These are phyloP conservation scores for Rutpela maculata DNA, from an alignment of 2,888 invertebrate genomes.

Conservation along the genomic window DNA sequence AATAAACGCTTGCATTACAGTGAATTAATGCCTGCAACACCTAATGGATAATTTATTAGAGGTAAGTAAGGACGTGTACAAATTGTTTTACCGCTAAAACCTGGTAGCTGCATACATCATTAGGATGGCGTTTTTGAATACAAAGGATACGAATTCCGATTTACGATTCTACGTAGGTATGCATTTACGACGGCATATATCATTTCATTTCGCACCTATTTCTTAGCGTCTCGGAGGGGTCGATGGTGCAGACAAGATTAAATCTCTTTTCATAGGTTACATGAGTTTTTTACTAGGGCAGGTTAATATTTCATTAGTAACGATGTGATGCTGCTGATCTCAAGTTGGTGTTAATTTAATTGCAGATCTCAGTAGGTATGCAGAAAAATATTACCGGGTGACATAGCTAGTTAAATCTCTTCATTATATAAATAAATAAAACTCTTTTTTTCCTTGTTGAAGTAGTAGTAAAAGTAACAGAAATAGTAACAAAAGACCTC, in stretches of 20 bases:
- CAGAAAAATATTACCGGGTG: no score
- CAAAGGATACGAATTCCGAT: constrained; percentile 14
- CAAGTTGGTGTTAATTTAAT: neutral
- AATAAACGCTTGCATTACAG: constrained; percentile 31
- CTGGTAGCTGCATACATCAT: constrained; percentile 35
- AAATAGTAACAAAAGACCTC: no score
- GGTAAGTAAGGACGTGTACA: constrained; percentile 27
- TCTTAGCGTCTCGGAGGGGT: neutral
- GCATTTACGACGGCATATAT: neutral
- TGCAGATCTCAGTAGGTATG: neutral
- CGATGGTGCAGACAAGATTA: neutral
- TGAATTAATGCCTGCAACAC: constrained; percentile 22
- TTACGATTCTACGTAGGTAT: neutral
- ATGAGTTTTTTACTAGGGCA: neutral
- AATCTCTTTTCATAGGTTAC: neutral
- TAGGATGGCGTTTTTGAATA: constrained; percentile 21
- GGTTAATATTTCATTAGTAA: neutral
- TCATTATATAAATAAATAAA: no score
- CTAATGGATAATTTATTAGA: constrained; percentile 36
- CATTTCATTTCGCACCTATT: neutral
- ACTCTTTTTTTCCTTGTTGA: no score
- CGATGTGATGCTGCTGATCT: neutral
- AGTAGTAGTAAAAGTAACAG: no score
- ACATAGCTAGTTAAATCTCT: no score
- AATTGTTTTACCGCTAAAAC: constrained; percentile 24